phyloP scores from a whole-genome alignment of 1,140 invertebrate species.

The Rhyacophila brunnea region DNA sequence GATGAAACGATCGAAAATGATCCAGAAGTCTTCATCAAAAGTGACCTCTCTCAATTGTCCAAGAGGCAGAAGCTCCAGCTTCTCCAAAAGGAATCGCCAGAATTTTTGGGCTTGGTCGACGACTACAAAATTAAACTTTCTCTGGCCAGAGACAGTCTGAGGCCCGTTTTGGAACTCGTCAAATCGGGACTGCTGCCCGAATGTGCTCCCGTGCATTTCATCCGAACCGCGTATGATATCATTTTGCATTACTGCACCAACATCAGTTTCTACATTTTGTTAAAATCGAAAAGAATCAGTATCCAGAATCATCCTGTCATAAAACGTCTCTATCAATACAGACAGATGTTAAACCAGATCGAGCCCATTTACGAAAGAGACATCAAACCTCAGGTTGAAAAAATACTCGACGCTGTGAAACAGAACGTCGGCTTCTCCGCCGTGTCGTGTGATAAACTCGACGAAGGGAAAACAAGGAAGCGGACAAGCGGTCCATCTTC shows the following conservation, averaged over 20 bases:
- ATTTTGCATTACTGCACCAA: conserved; percentile 82
- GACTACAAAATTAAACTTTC: conserved; percentile 74
- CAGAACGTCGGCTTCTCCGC: conserved; percentile 52
- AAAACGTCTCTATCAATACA: conserved; percentile 77
- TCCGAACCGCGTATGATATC: conserved; percentile 69
- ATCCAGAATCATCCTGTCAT: conserved; percentile 83
- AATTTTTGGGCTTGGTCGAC: conserved; percentile 71
- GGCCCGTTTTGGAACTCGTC: conserved; percentile 66
- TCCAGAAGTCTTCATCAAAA: conserved; percentile 60
- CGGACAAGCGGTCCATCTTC: conserved; percentile 39
- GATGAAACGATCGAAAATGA: conserved; percentile 42
- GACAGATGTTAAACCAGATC: conserved; percentile 72
- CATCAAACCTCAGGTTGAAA: conserved; percentile 65
- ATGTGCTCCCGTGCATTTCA: conserved; percentile 62
- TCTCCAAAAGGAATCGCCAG: conserved; percentile 80
- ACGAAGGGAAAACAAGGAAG: conserved; percentile 35
- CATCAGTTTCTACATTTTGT: conserved; percentile 80
- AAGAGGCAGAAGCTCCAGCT: conserved; percentile 73
- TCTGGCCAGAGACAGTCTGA: conserved; percentile 62
- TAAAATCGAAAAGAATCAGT: conserved; percentile 71
- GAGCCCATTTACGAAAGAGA: conserved; percentile 64
- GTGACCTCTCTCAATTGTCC: conserved; percentile 72
- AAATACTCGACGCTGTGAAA: conserved; percentile 53
- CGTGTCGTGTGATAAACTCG: conserved; percentile 30
- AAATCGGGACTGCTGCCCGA: conserved; percentile 56